These are phyloP conservation scores for Coregonus suidteri DNA, from an alignment of 2,797 vertebrate genomes.

Conservation along the genomic window DNA sequence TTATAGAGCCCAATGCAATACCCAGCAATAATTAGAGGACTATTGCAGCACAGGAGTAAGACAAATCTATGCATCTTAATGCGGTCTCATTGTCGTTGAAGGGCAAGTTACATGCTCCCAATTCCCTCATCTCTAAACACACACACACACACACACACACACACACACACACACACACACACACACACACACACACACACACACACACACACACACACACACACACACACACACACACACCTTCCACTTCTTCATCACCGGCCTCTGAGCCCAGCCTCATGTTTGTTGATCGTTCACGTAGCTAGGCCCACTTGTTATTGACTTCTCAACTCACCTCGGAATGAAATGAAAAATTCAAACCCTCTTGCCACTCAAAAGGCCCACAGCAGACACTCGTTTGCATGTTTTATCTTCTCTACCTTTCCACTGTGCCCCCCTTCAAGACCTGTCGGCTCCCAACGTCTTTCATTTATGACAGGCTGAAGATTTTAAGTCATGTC, in stretches of 20 bases:
- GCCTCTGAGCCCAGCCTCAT: background rate
- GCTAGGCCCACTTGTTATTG: background rate
- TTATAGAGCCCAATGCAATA: background rate
- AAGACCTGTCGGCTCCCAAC: slow-evolving; percentile 3
- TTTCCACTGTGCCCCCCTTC: slow-evolving; percentile 4
- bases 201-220: background rate
- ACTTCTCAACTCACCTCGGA: slow-evolving; percentile 10
- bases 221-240: background rate
- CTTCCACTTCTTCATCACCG: background rate
- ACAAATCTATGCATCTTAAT: background rate
- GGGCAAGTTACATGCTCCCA: background rate
- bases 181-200: too few relatives aligned
- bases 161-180: background rate
- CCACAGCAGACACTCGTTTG: slow-evolving; percentile 5
- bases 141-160: background rate
- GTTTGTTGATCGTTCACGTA: slow-evolving; percentile 15
- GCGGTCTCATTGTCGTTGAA: background rate
- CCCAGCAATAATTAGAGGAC: background rate
- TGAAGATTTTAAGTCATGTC: slow-evolving; percentile 24
- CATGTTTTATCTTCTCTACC: slow-evolving; percentile 19
- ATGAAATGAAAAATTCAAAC: background rate
- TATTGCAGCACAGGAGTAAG: too few relatives aligned
- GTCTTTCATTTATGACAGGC: slow-evolving; percentile 25
- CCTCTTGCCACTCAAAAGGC: background rate
- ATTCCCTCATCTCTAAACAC: background rate